phyloP scores from a whole-genome alignment of 1,140 invertebrate genomes.

The Polypedilum vanderplanki region DNA sequence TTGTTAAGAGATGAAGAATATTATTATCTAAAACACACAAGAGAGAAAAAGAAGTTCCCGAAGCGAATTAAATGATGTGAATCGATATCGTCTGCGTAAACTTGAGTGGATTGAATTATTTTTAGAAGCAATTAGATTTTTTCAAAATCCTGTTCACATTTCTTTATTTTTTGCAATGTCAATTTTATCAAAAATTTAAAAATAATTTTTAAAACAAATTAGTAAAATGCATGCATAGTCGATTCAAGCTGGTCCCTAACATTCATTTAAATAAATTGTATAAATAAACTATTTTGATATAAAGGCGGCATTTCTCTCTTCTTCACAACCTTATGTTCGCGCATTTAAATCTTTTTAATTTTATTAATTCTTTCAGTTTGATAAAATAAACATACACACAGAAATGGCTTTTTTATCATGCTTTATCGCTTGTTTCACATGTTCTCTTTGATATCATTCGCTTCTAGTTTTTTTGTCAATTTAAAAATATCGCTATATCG shows the following conservation, averaged over 20 bases:
- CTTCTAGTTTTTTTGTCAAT: slow-evolving; percentile 5
- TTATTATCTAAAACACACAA: too few species aligned
- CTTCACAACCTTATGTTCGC: slow-evolving; percentile 21
- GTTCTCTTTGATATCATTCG: slow-evolving; percentile 4
- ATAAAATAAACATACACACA: slow-evolving; percentile 19
- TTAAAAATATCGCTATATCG: background rate
- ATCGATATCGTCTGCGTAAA: background rate
- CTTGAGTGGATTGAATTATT: too few species aligned
- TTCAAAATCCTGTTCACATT: too few species aligned
- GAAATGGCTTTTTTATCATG: slow-evolving; percentile 7
- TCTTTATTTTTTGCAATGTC: too few species aligned
- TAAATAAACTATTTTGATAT: slow-evolving; percentile 22
- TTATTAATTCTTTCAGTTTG: slow-evolving; percentile 13
- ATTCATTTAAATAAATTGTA: slow-evolving; percentile 14
- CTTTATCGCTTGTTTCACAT: slow-evolving; percentile 17
- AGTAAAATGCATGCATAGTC: too few species aligned
- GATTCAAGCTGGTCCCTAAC: too few species aligned
- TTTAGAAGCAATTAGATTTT: too few species aligned
- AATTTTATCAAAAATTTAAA: too few species aligned
- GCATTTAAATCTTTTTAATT: slow-evolving; percentile 29
- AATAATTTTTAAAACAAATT: too few species aligned
- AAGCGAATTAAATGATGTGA: slow-evolving; percentile 4
- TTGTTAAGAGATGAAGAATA: slow-evolving; percentile 6
- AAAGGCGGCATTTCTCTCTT: slow-evolving; percentile 22
- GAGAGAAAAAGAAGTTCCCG: background rate